Base-by-base conservation (phyloP, 1,140 invertebrate species). In the Neocloeon triangulifer region DNA sequence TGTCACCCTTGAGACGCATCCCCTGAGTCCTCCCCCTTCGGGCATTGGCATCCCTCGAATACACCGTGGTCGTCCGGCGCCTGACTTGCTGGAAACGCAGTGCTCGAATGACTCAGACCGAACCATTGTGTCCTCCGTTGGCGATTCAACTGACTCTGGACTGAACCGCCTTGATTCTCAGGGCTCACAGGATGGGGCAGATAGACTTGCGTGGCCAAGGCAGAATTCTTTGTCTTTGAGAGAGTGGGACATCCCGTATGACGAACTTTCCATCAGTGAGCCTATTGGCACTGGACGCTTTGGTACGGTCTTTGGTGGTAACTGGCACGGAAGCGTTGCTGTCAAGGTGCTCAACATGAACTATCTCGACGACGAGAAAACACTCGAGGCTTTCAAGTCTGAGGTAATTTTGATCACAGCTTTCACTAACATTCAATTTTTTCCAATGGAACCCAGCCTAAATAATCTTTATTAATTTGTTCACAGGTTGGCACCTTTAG, bases 321-420 rank as follows among this genome's bases (percentile, higher is more conserved):
- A 84, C 44, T 97, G 94, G 91, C 91, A 98, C 58, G 94, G 94
- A 2, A 81, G 89, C 55, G 91, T 98, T 19, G 94, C 94, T n/a
- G 82, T 98, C 33, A 98, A 98, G 63, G 66, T 94, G 42, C 58
- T 97, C 31, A 84, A 94, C 51, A 89, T 94, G 66, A 79, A 85
- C 48, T 78, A 86, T 47, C 59, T 80, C 8, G 81, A 92, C 46
- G 79, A 91, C 55, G 78, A 86, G 43, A 81, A 79, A 48, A 81
- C 79, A 36, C 57, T 95, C 19, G 85, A 95, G 51, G 79, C 81
- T 33, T 97, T 97, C 50, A 94, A 89, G 57, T 67, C 78, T 43
- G 88, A 92, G 63, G 78, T 80, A 43, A 40, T 43, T 27, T 39
- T 37, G 30, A 27, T 25, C 25, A 15, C 9, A 19, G 17, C 8